These are phyloP conservation scores for Tachyglossus aculeatus DNA, from an alignment of 2,797 vertebrate species.

Conservation along the genomic window DNA sequence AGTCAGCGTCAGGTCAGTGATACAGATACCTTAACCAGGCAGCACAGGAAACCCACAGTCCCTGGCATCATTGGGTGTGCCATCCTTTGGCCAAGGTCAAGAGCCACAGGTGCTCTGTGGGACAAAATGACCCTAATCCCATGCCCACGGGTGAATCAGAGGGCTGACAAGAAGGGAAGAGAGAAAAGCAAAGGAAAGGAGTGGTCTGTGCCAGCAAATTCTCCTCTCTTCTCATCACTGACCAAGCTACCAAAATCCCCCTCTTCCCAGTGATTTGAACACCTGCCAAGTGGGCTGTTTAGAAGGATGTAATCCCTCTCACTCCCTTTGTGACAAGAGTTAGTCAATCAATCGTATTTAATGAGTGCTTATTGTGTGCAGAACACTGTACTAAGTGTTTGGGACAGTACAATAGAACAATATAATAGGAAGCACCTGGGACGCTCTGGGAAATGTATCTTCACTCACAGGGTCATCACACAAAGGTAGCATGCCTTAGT, in stretches of 20 bases:
- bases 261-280: not conserved
- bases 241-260: not conserved
- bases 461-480: not conserved
- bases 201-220: not conserved
- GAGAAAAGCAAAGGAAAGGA: not conserved
- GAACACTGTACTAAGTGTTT: no score
- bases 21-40: not conserved
- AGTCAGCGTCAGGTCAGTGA: not conserved
- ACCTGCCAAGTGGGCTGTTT: not conserved
- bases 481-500: no score
- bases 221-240: not conserved
- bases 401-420: no score
- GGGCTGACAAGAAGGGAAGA: constrained; percentile 6
- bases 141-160: constrained; percentile 36
- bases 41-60: not conserved
- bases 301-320: constrained; percentile 19
- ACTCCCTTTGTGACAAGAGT: constrained; percentile 21
- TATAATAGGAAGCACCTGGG: not conserved
- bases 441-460: not conserved
- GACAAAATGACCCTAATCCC: constrained; percentile 4
- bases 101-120: not conserved
- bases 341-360: no score
- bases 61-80: not conserved
- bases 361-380: no score
- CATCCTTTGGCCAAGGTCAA: not conserved